phyloP scores from a whole-genome alignment of 2,888 invertebrate species.

The Protodeltote pygarga region DNA sequence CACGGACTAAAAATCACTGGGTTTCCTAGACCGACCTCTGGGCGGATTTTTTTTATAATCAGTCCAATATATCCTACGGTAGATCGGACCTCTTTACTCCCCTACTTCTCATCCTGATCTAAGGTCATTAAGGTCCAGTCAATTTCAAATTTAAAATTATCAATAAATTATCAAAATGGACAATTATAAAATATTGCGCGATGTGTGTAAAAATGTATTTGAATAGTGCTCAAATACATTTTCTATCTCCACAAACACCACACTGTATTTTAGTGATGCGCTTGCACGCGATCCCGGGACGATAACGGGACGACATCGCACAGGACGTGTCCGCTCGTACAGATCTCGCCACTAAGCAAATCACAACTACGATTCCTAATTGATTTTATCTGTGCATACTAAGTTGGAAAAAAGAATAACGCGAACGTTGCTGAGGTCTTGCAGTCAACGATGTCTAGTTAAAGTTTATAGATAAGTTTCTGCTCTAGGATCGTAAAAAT shows the following conservation, averaged over 20 bases:
- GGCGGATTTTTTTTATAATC: no score
- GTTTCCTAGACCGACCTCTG: no score
- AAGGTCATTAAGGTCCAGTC: no score
- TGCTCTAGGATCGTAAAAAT: conserved; percentile 12
- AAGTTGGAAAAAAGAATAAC: conserved; percentile 43
- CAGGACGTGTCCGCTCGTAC: conserved; percentile 61
- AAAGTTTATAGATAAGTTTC: conserved; percentile 30
- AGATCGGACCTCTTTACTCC: no score
- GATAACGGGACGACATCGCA: conserved; percentile 70
- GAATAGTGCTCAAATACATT: no score
- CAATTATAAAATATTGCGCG: background rate
- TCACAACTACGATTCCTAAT: conserved; percentile 69
- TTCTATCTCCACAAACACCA: conserved; percentile 2
- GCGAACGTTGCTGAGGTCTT: conserved; percentile 13
- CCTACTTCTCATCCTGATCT: no score
- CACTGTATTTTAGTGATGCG: conserved; percentile 50
- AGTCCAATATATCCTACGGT: no score
- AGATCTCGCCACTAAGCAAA: conserved; percentile 66
- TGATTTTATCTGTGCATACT: conserved; percentile 73
- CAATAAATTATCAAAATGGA: no score
- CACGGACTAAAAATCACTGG: no score
- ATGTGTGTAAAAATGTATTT: background rate
- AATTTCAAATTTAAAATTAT: no score
- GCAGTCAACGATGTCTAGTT: conserved; percentile 18
- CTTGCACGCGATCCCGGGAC: conserved; percentile 55